These are phyloP conservation scores for Scolopax mira DNA, from an alignment of 2,113 vertebrate genomes.

Conservation along the genomic window DNA sequence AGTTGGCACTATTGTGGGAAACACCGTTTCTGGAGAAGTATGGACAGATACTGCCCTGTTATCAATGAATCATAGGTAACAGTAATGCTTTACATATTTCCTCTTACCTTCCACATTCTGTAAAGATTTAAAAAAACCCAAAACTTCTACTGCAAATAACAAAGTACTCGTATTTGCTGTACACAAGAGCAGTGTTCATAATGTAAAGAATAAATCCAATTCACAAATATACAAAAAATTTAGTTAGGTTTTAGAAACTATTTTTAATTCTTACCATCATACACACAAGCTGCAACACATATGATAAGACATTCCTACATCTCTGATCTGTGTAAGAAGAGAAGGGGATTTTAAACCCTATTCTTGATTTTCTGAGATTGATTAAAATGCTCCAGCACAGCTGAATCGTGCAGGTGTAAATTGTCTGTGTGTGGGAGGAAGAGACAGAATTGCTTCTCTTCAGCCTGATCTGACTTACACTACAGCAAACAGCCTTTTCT, in stretches of 20 bases:
- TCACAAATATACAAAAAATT: neutral
- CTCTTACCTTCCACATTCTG: neutral
- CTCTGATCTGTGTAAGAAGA: neutral
- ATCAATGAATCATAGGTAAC: constrained; percentile 31
- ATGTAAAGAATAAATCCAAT: neutral
- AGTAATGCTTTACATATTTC: constrained; percentile 37
- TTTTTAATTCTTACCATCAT: neutral
- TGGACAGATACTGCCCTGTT: constrained; percentile 38
- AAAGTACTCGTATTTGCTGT: neutral
- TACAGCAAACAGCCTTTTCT: constrained; percentile 62
- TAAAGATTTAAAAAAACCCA: neutral
- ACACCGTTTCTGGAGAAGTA: constrained; percentile 21
- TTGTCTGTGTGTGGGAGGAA: constrained; percentile 52
- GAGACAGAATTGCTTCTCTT: constrained; percentile 57
- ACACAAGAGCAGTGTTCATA: neutral
- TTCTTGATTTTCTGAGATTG: constrained; percentile 43
- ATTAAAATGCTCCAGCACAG: constrained; percentile 57
- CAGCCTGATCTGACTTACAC: constrained; percentile 52
- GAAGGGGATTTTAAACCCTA: constrained; percentile 10
- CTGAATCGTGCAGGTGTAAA: constrained; percentile 59
- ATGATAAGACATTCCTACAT: neutral
- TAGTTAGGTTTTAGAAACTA: neutral
- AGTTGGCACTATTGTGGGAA: constrained; percentile 2
- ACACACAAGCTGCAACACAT: neutral
- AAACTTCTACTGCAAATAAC: neutral